A percentile compares a stretch with the other conserved stretches of the same genome.
Evolutionary conservation across 1,140 invertebrate species (phyloP).

Genomic region (Zaprionus davidi): DNA sequence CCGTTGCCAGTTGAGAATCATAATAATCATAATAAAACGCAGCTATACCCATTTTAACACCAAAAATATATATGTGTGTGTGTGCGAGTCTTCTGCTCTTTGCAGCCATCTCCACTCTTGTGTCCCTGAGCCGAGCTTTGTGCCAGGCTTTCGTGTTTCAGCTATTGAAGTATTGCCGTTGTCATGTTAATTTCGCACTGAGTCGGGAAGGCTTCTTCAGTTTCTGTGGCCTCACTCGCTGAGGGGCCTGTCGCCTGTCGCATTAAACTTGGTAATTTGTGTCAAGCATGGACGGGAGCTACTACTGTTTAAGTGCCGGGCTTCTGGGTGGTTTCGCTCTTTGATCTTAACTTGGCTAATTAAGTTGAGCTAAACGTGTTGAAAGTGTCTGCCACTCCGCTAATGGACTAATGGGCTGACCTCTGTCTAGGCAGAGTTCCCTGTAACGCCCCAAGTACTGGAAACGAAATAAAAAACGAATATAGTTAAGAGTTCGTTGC

Average conservation of each 20-base stretch:
- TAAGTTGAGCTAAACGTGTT: conserved; percentile 72
- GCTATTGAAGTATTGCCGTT: conserved; percentile 72
- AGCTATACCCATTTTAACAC: conserved; percentile 82
- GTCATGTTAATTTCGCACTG: conserved; percentile 70
- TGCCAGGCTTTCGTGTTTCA: conserved; percentile 16
- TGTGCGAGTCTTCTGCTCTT: conserved; percentile 40
- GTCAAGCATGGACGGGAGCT: conserved; percentile 68
- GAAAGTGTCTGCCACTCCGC: conserved; percentile 55
- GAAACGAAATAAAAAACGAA: background rate
- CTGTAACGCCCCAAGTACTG: background rate
- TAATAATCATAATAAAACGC: conserved; percentile 83
- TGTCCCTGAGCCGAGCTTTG: conserved; percentile 9
- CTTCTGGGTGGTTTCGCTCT: conserved; percentile 73
- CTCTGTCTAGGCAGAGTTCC: conserved; percentile 7
- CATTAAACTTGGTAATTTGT: conserved; percentile 80
- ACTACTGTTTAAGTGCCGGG: conserved; percentile 64
- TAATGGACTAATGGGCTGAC: conserved; percentile 23
- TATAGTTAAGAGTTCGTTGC: background rate
- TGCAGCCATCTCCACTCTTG: conserved; percentile 12
- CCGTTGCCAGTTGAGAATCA: conserved; percentile 73
- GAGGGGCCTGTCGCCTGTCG: conserved; percentile 51
- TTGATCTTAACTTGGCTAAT: conserved; percentile 60
- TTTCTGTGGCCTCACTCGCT: background rate
- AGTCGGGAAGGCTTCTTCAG: conserved; percentile 29
- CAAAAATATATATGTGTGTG: conserved; percentile 59